Evolutionary conservation across 2,113 vertebrate genomes (phyloP), one percentile per base, ranked within the genome.

Genomic region (Sprattus sprattus): DNA sequence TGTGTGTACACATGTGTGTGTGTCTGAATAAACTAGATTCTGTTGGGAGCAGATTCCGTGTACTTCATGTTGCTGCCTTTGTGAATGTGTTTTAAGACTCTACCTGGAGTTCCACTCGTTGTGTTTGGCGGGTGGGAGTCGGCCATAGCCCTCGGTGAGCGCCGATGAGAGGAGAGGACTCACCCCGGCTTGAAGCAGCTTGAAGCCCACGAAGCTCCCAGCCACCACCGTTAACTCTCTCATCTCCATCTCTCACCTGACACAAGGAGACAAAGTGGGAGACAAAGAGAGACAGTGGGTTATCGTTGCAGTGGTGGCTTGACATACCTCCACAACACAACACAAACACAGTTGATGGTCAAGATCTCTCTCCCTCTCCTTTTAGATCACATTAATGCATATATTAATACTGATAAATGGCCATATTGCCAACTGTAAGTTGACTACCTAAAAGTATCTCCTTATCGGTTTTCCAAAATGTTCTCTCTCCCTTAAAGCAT

Each of bases 61-160:
- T 20, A 78, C 39, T 39, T 39, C 39, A 39, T 39, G 39, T 39
- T 39, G 39, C 39, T 39, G 39, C 39, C 39, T 39, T 39, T 39
- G 39, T 39, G 39, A 39, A 39, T 39, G 71, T 44, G 32, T 39
- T 67, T 44, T 92, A 39, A 39, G 39, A 39, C 39, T 39, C 39
- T 39, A 96, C 95, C 96, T 95, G 88, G 96, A 96, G 93, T 96
- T 94, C 95, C 95, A 96, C 90, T 97, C 96, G 0, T 91, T 95
- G 88, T 93, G 89, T 89, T 94, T 95, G 84, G 87, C 89, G 0
- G 90, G 46, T 25, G 93, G 93, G 85, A 96, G 90, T 52, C 47
- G 86, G 13, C 87, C 87, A 44, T 94, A 96, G 45, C 90, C 91
- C 0, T 90, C 88, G 0, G 92, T 85, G 88, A 96, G 86, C 54